Base-by-base conservation (phyloP, 2,113 vertebrate species). In the Pteruthius melanotis region DNA sequence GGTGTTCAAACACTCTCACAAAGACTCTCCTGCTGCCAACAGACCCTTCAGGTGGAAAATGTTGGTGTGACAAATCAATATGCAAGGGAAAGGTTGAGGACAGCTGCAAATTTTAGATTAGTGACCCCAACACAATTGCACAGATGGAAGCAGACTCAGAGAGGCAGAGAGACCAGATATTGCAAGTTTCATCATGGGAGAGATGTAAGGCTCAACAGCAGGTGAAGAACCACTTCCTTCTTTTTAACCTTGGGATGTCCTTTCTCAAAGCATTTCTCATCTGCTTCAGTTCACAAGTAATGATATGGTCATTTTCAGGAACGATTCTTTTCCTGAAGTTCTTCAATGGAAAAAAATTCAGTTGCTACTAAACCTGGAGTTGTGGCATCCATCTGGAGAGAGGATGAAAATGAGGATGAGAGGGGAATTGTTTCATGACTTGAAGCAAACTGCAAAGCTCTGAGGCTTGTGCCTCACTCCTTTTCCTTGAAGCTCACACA, bases 401-500 rank as follows among this genome's bases (percentile, higher is more conserved):
- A 94, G 20, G 5, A 72, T n/a, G 24, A 87, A 86, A 59, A 70
- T 31, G 10, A 70, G n/a, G 33, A 37, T 49, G n/a, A 59, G 50
- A 74, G 21, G 9, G 56, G 4, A 56, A 40, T 39, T 89, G 10
- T 60, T 64, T 61, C 1, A 2, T 65, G 24, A 23, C 47, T 60
- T 49, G 57, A 68, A 82, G 40, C 2, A 68, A 89, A 49, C 7
- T 64, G 33, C 30, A 83, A 26, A 66, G 9, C 13, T 71, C 82
- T n/a, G 61, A 52, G 60, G 35, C 12, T 31, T 0, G 2, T 64
- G 26, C 5, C 28, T 61, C 18, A n/a, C 6, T 66, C 44, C 6
- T 60, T 87, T 61, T 84, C 18, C 14, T 16, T 60, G 65, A 30
- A 57, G 45, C 5, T 40, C 0, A 0, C 13, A 37, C 6, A 7